Percentiles rank a stretch among this genome's conserved stretches.
phyloP scores from a whole-genome alignment of 2,113 vertebrate species.

The Chionomys nivalis region DNA sequence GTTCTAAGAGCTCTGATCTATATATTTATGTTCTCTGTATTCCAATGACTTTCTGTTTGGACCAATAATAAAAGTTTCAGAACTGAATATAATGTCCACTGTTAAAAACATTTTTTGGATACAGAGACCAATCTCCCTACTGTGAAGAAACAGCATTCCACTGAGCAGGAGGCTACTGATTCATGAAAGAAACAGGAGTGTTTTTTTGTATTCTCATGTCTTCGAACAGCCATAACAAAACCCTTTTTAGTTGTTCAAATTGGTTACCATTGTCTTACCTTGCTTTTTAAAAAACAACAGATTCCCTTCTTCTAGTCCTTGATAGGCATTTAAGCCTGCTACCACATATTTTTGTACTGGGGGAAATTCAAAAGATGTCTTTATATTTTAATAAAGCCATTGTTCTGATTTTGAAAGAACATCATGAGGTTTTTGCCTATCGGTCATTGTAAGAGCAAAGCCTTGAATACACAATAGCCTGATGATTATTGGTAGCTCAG shows the following conservation, averaged over 20 bases:
- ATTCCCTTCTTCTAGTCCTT: not conserved
- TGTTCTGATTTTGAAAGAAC: slow-evolving; percentile 34
- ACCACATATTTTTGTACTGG: not conserved
- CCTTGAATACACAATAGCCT: slow-evolving; percentile 32
- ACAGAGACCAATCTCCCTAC: slow-evolving; percentile 21
- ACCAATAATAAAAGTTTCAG: slow-evolving; percentile 26
- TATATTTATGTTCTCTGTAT: not conserved
- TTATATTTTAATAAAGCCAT: not conserved
- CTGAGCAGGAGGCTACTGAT: not conserved
- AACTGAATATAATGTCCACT: slow-evolving; percentile 19
- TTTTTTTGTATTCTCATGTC: slow-evolving; percentile 11
- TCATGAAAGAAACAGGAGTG: slow-evolving; percentile 18
- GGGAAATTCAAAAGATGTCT: slow-evolving; percentile 39
- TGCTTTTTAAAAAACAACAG: slow-evolving; percentile 28
- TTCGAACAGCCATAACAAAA: slow-evolving; percentile 24
- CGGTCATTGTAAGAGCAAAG: slow-evolving; percentile 4
- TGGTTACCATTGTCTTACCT: slow-evolving; percentile 10
- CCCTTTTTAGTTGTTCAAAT: not conserved
- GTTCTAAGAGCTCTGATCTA: not conserved
- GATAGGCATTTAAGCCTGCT: slow-evolving; percentile 1
- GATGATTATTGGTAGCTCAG: slow-evolving; percentile 18
- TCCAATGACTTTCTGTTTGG: slow-evolving; percentile 42
- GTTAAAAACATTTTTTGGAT: slow-evolving; percentile 31
- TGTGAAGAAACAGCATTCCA: not conserved
- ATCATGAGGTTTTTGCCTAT: not conserved